Base-by-base conservation (phyloP, 1,140 invertebrate species). In the Steinernema khuongi region DNA sequence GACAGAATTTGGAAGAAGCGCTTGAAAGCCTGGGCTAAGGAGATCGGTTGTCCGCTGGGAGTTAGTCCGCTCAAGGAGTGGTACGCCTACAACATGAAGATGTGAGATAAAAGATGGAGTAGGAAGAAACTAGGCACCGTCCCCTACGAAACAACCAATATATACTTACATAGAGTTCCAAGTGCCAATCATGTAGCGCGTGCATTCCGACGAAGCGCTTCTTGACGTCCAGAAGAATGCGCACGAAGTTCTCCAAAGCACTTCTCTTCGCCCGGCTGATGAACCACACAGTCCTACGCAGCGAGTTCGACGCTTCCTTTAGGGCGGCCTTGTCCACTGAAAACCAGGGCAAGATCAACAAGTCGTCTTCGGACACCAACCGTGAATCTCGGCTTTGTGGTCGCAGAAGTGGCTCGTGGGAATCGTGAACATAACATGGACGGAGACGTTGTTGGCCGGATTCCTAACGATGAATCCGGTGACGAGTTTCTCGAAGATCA, bases 251-350 rank as follows among this genome's bases (percentile, higher is more conserved):
- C 89, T 97, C 97, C 68, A 98, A 94, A 31, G 93, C 94, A 1
- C 95, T 96, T 86, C 97, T 94, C 85, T 94, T 94, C 2, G 94
- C 94, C 86, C 96, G 96, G 87, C 98, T 95, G 85, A 99, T 96
- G 86, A 98, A 97, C 95, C 96, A 98, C 1, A 94, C 90, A 33
- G 92, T 88, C 86, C 98, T 95, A 72, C 94, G 88, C 60, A 98
- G 95, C 0, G 94, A 94, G 1, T 93, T 92, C n/a, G 78, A 97
- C 87, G 86, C 97, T 93, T 91, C 90, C 86, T 91, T 90, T 86
- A 94, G 90, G 31, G 93, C 88, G 86, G 93, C 93, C 71, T 90
- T 90, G 80, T 94, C 92, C 84, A 95, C 88, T 88, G 73, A 60
- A 83, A 81, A 66, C 75, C n/a, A n/a, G 75, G 31, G 70, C 72